phyloP scores from a whole-genome alignment of 2,113 vertebrate genomes.

The Panurus biarmicus region DNA sequence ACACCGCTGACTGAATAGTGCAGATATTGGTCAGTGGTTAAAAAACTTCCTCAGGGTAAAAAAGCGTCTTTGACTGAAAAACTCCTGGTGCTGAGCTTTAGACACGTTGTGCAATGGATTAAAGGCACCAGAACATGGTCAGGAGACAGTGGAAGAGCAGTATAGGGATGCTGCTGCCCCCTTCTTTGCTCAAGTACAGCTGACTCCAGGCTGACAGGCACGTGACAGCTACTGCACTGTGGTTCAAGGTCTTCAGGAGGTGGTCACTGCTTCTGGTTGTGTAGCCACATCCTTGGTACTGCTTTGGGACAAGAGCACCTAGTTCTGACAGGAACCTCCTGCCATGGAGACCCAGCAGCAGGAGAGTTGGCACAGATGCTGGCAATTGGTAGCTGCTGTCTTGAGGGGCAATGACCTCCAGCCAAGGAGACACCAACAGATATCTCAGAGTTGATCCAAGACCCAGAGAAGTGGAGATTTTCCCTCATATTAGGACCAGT shows the following conservation, averaged over 20 bases:
- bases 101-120: accelerated
- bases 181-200: background rate
- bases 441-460: background rate
- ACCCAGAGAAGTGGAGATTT: background rate
- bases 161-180: background rate
- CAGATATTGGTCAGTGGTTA: background rate
- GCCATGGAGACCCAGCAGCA: background rate
- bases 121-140: background rate
- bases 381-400: accelerated
- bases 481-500: background rate
- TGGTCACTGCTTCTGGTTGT: no score
- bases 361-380: background rate
- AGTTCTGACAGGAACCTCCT: background rate
- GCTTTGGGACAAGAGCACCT: background rate
- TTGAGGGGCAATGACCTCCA: accelerated
- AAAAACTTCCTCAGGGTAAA: background rate
- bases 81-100: background rate
- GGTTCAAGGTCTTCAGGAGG: background rate
- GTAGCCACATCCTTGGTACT: background rate
- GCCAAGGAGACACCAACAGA: background rate
- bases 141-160: background rate
- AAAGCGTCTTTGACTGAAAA: background rate
- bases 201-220: background rate
- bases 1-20: background rate
- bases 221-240: accelerated